Conservation (phyloP, 2,888 invertebrate genomes). For the Spodoptera exigua region DNA sequence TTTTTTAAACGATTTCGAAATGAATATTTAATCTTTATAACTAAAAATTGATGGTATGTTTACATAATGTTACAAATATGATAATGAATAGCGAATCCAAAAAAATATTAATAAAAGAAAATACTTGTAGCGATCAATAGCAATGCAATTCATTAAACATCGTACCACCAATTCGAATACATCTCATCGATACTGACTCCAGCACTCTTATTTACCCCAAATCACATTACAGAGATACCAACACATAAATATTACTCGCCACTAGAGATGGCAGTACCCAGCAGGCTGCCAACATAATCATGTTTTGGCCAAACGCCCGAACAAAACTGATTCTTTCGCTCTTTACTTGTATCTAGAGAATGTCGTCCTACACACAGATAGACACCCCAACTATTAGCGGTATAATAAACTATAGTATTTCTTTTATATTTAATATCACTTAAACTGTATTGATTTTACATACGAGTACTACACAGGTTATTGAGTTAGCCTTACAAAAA, state of each 20-base stretch:
- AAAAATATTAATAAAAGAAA: no score
- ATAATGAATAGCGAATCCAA: no score
- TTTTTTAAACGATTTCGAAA: neutral
- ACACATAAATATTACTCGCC: conserved; percentile 35
- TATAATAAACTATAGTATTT: conserved; percentile 1
- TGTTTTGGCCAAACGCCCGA: conserved; percentile 70
- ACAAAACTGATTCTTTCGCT: conserved; percentile 69
- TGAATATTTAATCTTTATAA: neutral
- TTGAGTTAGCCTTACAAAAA: no score
- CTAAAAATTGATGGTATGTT: no score
- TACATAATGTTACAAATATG: no score
- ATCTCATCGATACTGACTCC: conserved; percentile 7
- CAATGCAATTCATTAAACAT: no score
- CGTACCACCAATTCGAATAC: neutral
- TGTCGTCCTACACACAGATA: conserved; percentile 33
- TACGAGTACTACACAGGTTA: no score
- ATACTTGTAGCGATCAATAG: no score
- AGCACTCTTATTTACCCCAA: conserved; percentile 10
- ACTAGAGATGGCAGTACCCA: conserved; percentile 24
- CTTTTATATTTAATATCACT: no score
- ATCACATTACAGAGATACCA: conserved; percentile 32
- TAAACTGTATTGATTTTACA: no score
- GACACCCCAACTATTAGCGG: conserved; percentile 8
- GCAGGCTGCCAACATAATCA: conserved; percentile 70
- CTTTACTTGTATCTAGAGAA: conserved; percentile 38